Evolutionary conservation across 2,888 invertebrate genomes (phyloP).

Genomic region (Teleogryllus oceanicus): DNA sequence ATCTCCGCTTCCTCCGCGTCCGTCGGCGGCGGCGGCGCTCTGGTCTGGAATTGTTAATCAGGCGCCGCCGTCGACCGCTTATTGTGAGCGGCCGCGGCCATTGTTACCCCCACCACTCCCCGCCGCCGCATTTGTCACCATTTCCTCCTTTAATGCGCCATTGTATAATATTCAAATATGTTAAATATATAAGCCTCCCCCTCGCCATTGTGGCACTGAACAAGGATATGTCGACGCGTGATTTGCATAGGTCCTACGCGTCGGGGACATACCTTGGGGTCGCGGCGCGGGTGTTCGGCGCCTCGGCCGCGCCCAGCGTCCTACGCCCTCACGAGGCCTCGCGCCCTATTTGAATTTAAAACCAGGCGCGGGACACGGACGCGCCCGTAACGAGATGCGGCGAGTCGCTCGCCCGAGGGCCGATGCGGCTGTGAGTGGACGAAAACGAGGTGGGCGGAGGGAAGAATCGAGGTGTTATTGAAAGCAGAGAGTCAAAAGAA

Average conservation of each 20-base stretch:
- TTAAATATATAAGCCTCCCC: not conserved
- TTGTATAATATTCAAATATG: conserved; percentile 20
- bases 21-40: not conserved
- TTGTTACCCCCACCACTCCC: not conserved
- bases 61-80: not conserved
- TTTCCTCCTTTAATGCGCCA: conserved; percentile 21
- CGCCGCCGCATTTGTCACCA: conserved; percentile 28
- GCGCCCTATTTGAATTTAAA: conserved; percentile 6
- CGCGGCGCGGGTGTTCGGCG: not conserved
- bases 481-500: no score
- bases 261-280: not conserved
- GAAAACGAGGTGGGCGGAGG: no score
- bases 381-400: not conserved
- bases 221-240: conserved; percentile 2
- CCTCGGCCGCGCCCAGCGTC: not conserved
- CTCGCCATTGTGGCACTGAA: not conserved
- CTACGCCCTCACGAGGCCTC: not conserved
- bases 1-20: no score
- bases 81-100: not conserved
- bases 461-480: no score
- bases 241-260: not conserved
- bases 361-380: not conserved
- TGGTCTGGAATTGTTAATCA: not conserved
- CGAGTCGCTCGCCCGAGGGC: not conserved
- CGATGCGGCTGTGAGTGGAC: no score